These are phyloP conservation scores for Scaptomyza graminum DNA, from an alignment of 1,140 invertebrate genomes.

Conservation along the genomic window DNA sequence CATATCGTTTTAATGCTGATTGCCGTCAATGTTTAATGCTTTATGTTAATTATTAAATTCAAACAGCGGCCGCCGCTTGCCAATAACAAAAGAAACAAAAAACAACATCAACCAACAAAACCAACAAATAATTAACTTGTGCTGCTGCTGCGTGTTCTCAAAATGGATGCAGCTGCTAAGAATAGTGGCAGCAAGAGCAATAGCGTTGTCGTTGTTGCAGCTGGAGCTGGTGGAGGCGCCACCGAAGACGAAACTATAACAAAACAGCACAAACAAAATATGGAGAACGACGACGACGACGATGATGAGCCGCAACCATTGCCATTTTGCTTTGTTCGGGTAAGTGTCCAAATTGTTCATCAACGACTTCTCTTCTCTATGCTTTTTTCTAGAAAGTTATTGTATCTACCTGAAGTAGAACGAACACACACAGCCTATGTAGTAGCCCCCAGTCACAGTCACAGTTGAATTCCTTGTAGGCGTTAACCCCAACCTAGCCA, in stretches of 20 bases:
- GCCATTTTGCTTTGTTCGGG: conserved; percentile 50
- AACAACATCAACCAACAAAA: too few species aligned
- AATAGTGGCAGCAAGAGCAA: not conserved
- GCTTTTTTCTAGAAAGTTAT: conserved; percentile 5
- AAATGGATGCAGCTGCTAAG: conserved; percentile 11
- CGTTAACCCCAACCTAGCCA: not conserved
- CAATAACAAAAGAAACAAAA: conserved; percentile 23
- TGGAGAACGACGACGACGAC: conserved; percentile 38
- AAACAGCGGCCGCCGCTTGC: conserved; percentile 21
- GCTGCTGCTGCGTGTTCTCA: conserved; percentile 1
- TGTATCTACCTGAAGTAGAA: not conserved
- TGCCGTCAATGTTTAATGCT: conserved; percentile 36
- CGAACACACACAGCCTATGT: too few species aligned
- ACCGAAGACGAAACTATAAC: conserved; percentile 17
- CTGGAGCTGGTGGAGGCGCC: conserved; percentile 20
- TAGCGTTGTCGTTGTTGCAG: not conserved
- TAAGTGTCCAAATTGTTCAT: conserved; percentile 21
- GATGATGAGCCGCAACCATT: conserved; percentile 44
- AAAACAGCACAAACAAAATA: conserved; percentile 23
- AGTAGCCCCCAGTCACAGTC: too few species aligned
- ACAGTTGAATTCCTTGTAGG: too few species aligned
- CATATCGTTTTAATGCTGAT: conserved; percentile 11
- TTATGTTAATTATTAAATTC: conserved; percentile 15
- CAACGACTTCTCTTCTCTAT: not conserved
- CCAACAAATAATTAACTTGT: conserved; percentile 25